Percentiles rank a stretch among this genome's conserved stretches.
phyloP scores from a whole-genome alignment of 2,888 invertebrate genomes.

The Anthoptus insignis region DNA sequence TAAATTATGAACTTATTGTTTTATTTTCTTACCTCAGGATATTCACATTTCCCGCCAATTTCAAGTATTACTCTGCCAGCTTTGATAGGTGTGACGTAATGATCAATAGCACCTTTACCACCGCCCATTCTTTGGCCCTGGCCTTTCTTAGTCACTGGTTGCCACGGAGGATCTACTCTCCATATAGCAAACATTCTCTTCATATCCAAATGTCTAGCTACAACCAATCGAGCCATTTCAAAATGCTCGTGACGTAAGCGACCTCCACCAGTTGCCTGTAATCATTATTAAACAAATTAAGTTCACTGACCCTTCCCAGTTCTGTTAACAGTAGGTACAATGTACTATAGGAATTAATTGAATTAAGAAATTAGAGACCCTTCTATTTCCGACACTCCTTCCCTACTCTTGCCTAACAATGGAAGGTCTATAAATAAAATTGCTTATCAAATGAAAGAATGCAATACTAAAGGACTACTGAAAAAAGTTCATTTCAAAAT shows the following conservation, averaged over 20 bases:
- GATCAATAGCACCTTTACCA: constrained; percentile 98
- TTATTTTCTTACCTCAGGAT: constrained; percentile 91
- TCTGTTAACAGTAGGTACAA: no score
- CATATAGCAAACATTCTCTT: constrained; percentile 97
- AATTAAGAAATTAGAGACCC: no score
- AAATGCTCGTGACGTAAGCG: constrained; percentile 93
- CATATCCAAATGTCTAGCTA: constrained; percentile 93
- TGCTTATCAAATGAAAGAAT: no score
- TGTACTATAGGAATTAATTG: no score
- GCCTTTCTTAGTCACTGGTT: constrained; percentile 96
- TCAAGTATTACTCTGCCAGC: constrained; percentile 97
- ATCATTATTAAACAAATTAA: constrained; percentile 48
- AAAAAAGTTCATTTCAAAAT: no score
- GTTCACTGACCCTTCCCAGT: no score
- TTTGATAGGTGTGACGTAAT: constrained; percentile 98
- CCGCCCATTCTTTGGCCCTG: constrained; percentile 98
- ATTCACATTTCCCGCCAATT: constrained; percentile 97
- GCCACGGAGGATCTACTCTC: constrained; percentile 98
- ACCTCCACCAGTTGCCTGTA: constrained; percentile 94
- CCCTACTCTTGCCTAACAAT: no score
- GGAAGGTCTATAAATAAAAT: no score
- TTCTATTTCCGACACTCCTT: no score
- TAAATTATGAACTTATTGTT: no score
- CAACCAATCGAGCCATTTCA: constrained; percentile 94
- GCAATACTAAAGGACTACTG: no score